Conservation (phyloP, 2,888 invertebrate genomes). For the Capitulum mitella region DNA sequence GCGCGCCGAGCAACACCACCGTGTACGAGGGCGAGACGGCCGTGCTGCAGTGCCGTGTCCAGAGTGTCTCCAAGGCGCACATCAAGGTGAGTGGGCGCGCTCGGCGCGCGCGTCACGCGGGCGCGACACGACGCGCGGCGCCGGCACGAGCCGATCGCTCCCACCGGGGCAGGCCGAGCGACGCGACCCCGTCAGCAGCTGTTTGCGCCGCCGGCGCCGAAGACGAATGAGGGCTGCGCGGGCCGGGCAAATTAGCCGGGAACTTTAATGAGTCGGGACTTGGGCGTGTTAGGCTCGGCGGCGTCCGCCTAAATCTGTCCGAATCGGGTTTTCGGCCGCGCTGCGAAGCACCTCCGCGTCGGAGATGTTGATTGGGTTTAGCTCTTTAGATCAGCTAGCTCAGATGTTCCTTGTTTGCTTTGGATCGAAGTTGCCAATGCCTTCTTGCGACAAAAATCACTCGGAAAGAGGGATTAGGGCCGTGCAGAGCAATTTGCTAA, state of each 20-base stretch:
- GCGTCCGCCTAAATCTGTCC: neutral
- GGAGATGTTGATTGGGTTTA: no score
- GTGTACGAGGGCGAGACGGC: slow-evolving; percentile 19
- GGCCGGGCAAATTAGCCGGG: neutral
- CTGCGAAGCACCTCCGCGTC: no score
- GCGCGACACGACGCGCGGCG: neutral
- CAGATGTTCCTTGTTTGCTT: no score
- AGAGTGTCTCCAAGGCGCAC: slow-evolving; percentile 11
- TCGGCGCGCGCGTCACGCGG: neutral
- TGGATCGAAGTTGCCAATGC: no score
- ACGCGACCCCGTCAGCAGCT: slow-evolving; percentile 38
- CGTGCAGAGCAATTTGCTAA: no score
- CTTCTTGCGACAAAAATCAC: no score
- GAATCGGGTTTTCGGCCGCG: neutral
- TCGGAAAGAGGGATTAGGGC: no score
- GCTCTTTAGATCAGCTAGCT: no score
- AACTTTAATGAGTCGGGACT: neutral
- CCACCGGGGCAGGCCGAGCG: slow-evolving; percentile 39
- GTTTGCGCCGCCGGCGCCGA: neutral
- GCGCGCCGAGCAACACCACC: neutral
- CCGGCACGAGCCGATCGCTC: slow-evolving; percentile 28
- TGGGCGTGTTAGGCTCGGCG: neutral
- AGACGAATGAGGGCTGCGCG: neutral
- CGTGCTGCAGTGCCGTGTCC: neutral
- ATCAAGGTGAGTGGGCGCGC: neutral